These are phyloP conservation scores for Trissolcus japonicus DNA, from an alignment of 2,888 invertebrate species.

Conservation along the genomic window DNA sequence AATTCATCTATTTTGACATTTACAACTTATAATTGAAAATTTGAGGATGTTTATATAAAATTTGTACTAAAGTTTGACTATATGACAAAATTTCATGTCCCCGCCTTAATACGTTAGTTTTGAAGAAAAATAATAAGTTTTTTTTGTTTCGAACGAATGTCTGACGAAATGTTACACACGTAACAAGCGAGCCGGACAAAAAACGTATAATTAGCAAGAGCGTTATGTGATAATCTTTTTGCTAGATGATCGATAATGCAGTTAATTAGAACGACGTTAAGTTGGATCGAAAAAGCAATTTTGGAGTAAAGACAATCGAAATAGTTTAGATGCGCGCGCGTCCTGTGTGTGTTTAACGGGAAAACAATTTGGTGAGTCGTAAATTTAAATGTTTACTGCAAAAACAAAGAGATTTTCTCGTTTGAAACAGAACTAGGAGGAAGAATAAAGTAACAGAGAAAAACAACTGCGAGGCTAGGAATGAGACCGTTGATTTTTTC, in stretches of 20 bases:
- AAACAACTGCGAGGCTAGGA: slow-evolving; percentile 54
- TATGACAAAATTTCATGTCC: no score
- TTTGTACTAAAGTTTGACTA: no score
- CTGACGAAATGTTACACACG: no score
- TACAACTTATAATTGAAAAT: no score
- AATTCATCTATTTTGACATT: no score
- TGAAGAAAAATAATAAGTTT: no score
- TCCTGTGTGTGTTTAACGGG: slow-evolving; percentile 28
- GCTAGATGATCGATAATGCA: slow-evolving; percentile 30
- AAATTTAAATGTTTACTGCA: slow-evolving; percentile 51
- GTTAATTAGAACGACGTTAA: slow-evolving; percentile 36
- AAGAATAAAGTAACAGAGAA: slow-evolving; percentile 51
- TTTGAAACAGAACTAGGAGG: slow-evolving; percentile 54
- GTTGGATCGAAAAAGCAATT: slow-evolving; percentile 35
- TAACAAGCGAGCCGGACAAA: not conserved
- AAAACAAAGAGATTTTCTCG: slow-evolving; percentile 54
- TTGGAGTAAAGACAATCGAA: slow-evolving; percentile 19
- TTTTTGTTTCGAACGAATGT: no score
- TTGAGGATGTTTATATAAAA: no score
- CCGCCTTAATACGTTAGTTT: no score
- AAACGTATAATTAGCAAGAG: slow-evolving; percentile 9
- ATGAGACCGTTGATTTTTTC: slow-evolving; percentile 55
- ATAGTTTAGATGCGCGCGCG: slow-evolving; percentile 31
- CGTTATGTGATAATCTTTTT: no score
- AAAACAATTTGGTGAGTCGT: slow-evolving; percentile 55